Evolutionary conservation across 2,797 vertebrate species (phyloP).

Genomic region (Melanotaenia parkinsoni): DNA sequence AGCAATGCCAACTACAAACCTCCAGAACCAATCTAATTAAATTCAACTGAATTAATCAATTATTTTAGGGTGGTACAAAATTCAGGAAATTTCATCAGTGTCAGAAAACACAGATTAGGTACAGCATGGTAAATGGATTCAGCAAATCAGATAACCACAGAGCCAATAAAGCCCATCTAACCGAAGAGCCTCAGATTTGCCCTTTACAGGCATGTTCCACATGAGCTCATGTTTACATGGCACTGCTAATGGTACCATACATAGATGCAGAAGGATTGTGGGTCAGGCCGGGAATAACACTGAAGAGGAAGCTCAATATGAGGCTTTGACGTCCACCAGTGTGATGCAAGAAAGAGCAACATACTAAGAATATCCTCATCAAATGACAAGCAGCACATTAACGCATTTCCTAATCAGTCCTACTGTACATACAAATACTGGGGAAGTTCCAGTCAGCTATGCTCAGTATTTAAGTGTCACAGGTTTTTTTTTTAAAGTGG

Average conservation of each 20-base stretch:
- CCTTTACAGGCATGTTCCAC: slow-evolving; percentile 33
- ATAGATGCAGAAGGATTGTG: slow-evolving; percentile 66
- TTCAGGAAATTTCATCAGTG: no score
- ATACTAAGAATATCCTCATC: slow-evolving; percentile 78
- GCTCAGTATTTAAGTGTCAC: slow-evolving; percentile 50
- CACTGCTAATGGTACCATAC: slow-evolving; percentile 62
- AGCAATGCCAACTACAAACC: slow-evolving; percentile 28
- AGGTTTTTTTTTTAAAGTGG: slow-evolving; percentile 10
- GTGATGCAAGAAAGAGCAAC: slow-evolving; percentile 83
- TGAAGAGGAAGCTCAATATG: slow-evolving; percentile 57
- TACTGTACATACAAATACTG: slow-evolving; percentile 70
- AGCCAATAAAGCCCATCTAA: slow-evolving; percentile 26
- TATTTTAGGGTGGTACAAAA: no score
- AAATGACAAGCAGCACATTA: slow-evolving; percentile 71
- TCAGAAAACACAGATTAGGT: no score
- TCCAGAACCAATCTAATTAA: neutral
- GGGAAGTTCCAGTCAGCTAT: slow-evolving; percentile 52
- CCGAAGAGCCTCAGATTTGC: slow-evolving; percentile 25
- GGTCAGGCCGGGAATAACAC: slow-evolving; percentile 50
- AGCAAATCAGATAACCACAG: neutral
- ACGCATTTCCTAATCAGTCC: slow-evolving; percentile 78
- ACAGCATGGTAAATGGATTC: slow-evolving; percentile 2
- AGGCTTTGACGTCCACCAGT: slow-evolving; percentile 65
- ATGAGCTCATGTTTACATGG: slow-evolving; percentile 55
- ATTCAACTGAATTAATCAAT: no score